Evolutionary conservation across 2,888 invertebrate genomes (phyloP), one percentile per base, ranked within the genome.

Genomic region (Cheilosia variabilis): DNA sequence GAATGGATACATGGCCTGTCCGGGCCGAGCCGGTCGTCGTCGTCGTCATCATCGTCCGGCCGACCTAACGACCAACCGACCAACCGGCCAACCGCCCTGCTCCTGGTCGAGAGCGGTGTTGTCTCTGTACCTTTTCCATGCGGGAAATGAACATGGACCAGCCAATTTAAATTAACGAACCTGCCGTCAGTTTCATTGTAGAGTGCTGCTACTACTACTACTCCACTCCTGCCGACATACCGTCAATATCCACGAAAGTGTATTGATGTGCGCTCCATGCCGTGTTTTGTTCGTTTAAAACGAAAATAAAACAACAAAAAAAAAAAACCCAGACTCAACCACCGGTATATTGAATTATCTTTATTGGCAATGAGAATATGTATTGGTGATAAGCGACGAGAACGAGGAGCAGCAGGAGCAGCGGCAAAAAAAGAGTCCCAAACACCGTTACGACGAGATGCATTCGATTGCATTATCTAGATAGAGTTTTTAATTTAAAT

Each of bases 91-190:
- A 45, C 34, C n/a, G 24, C 17, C 19, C 52, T 19, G 66, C 19
- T 34, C 52, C 52, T 50, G 60, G 60, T 31, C 41, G 19, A 43
- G 52, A 66, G 72, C 19, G 34, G 45, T 31, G 60, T 43, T 69
- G 55, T 72, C 66, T 68, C 66, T 76, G 13, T 37, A 57, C 66
- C 68, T 80, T 65, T 66, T 71, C 60, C 84, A 60, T 82, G 52
- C 52, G 83, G 83, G 78, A 78, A 78, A 73, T 69, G 79, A 60
- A 76, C 76, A 81, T 68, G 81, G 71, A 86, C 86, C 62, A 81
- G 86, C 81, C 86, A 86, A 86, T 86, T 86, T 86, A 86, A 86
- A 86, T 86, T 86, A 86, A 86, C 86, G 86, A 86, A 86, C 76
- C 81, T 71, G 68, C 86, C 86, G 72, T 80, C 86, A 76, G 22